Evolutionary conservation across 2,113 vertebrate genomes (phyloP).

Genomic region (Gallinago media): DNA sequence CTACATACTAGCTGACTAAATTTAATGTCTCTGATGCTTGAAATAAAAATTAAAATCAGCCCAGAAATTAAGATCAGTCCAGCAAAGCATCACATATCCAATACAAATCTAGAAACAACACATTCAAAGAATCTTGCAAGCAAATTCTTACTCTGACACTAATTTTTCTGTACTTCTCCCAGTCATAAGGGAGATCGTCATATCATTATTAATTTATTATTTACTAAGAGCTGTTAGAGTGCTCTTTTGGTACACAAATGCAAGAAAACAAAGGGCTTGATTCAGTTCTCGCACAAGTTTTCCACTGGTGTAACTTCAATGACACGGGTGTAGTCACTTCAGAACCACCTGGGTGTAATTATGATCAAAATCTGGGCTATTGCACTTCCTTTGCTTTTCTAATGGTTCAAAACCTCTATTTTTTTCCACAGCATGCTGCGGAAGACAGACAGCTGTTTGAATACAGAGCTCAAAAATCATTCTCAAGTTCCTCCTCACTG

Average conservation of each 20-base stretch:
- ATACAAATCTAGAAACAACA: neutral
- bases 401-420: constrained; percentile 44
- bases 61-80: neutral
- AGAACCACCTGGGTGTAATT: constrained; percentile 70
- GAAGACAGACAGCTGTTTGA: constrained; percentile 61
- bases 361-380: constrained; percentile 59
- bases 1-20: neutral
- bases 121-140: neutral
- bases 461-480: constrained; percentile 23
- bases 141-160: constrained; percentile 4
- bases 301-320: constrained; percentile 41
- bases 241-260: constrained; percentile 50
- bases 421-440: constrained; percentile 8
- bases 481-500: constrained; percentile 29
- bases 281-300: constrained; percentile 52
- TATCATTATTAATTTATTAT: constrained; percentile 70
- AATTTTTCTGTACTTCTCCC: constrained; percentile 41
- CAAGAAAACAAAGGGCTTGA: constrained; percentile 43
- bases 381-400: constrained; percentile 61
- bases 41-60: neutral
- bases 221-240: constrained; percentile 65
- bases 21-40: neutral
- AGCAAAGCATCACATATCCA: neutral
- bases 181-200: constrained; percentile 54
- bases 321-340: constrained; percentile 60